A percentile compares a stretch with the other conserved stretches of the same genome.
These are phyloP conservation scores for Cylloceria caligata DNA, from an alignment of 2,888 invertebrate genomes.

Conservation along the genomic window DNA sequence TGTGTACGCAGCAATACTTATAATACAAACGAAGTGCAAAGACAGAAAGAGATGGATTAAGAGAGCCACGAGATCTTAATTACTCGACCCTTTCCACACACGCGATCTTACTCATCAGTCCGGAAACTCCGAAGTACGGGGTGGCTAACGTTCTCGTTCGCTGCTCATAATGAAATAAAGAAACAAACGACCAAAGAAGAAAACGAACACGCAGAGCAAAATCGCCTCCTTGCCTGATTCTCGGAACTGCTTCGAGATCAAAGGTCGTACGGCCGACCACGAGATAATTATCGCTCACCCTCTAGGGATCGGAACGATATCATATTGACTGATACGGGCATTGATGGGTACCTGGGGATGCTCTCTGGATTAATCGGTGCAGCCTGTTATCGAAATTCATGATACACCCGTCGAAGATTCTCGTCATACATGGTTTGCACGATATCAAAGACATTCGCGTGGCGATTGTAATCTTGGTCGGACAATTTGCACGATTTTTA, in stretches of 20 bases:
- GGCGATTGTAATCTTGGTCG: too few relatives aligned
- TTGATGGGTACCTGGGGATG: neutral
- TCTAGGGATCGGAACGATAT: conserved; percentile 21
- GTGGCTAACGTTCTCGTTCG: conserved; percentile 30
- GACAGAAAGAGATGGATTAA: conserved; percentile 61
- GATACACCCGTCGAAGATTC: neutral
- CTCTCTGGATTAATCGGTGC: neutral
- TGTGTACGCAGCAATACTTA: conserved; percentile 27
- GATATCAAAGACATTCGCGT: neutral
- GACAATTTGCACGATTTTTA: neutral
- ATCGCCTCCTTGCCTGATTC: conserved; percentile 48
- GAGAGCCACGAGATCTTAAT: conserved; percentile 80
- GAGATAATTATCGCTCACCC: conserved; percentile 48
- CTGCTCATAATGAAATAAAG: conserved; percentile 42
- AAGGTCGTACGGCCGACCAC: conserved; percentile 50
- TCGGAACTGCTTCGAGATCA: conserved; percentile 52
- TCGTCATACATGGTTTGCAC: neutral
- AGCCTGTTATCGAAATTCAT: neutral
- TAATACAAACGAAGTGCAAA: conserved; percentile 28
- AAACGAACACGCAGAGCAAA: conserved; percentile 27
- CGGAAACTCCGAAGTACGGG: conserved; percentile 75
- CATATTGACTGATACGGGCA: conserved; percentile 3
- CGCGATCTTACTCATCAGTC: conserved; percentile 82
- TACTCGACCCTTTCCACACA: conserved; percentile 80
- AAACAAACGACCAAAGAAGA: conserved; percentile 20